Evolutionary conservation across 2,888 invertebrate species (phyloP), one percentile per base, ranked within the genome.

Genomic region (Coleophora flavipennella): DNA sequence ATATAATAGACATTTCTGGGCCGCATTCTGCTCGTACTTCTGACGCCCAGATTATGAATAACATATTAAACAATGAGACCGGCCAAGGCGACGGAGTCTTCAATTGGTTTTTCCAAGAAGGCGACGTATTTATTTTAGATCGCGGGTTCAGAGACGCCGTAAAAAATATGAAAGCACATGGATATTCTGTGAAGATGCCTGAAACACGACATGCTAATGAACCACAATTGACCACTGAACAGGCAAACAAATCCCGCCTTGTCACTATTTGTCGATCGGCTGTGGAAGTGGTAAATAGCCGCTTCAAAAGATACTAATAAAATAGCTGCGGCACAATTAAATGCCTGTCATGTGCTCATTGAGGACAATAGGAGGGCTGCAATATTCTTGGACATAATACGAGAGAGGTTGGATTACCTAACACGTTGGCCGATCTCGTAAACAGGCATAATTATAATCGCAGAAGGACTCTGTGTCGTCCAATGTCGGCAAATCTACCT

Each of bases 281-380:
- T 8, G 41, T 51, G 9, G 48, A 51, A 42, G 31, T n/a, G 20
- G 4, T 14, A 39, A n/a, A 38, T 41, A 14, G 31, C 28, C 9
- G 14, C 39, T 31, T 35, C 28, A 3, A 37, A 46, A 36, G 28
- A 20, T 12, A 47, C 50, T 43, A 46, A 45, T 39, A 37, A 33
- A 31, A 46, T 49, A 4, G 45, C 44, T 25, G 48, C 43, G 31
- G 49, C 50, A 9, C 25, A 50, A 11, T 47, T 52, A 13, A 52
- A 49, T 37, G 29, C 25, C 13, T 45, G 37, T 34, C 43, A 46
- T 12, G 33, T 28, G 11, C 44, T 41, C n/a, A 38, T 39, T 31
- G 13, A 9, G 27, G 45, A 49, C 38, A 43, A 39, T 13, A n/a
- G 11, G 12, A 40, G 48, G 36, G 40, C 46, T 8, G 26, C 33